phyloP scores from a whole-genome alignment of 2,113 vertebrate genomes.

The Thryonomys swinderianus region DNA sequence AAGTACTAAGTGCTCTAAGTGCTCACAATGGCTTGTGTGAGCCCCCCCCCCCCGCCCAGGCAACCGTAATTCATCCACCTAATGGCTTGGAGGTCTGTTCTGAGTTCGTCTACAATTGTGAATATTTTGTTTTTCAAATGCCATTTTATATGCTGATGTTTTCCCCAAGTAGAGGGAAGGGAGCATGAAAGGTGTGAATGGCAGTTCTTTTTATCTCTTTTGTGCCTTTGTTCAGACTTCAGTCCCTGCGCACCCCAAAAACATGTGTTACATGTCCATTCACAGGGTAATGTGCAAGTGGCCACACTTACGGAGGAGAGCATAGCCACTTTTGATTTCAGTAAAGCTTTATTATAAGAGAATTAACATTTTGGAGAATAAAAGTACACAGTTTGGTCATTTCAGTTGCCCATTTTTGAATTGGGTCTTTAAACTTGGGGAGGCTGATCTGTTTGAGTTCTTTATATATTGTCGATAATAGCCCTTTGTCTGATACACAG shows the following conservation, averaged over 20 bases:
- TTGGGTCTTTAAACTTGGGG: too few species aligned
- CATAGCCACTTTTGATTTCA: conserved; percentile 26
- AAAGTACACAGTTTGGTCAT: conserved; percentile 24
- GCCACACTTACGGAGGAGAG: background rate
- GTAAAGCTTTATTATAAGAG: conserved; percentile 54
- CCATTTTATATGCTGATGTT: conserved; percentile 54
- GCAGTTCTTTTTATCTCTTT: background rate
- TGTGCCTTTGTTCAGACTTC: background rate
- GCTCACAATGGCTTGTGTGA: conserved; percentile 41
- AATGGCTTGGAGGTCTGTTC: conserved; percentile 29
- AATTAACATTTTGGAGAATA: conserved; percentile 47
- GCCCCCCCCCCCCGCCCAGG: conserved; percentile 44
- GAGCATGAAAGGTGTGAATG: background rate
- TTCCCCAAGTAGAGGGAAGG: background rate
- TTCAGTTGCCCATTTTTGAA: too few species aligned
- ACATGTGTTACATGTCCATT: background rate
- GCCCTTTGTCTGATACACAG: too few species aligned
- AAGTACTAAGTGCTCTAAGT: background rate
- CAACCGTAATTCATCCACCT: conserved; percentile 50
- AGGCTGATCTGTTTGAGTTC: too few species aligned
- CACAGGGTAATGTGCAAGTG: background rate
- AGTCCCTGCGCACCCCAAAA: background rate
- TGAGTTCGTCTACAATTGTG: conserved; percentile 51
- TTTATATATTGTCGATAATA: too few species aligned
- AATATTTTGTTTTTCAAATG: conserved; percentile 67